Evolutionary conservation across 1,140 invertebrate species (phyloP).

Genomic region (Manduca sexta): DNA sequence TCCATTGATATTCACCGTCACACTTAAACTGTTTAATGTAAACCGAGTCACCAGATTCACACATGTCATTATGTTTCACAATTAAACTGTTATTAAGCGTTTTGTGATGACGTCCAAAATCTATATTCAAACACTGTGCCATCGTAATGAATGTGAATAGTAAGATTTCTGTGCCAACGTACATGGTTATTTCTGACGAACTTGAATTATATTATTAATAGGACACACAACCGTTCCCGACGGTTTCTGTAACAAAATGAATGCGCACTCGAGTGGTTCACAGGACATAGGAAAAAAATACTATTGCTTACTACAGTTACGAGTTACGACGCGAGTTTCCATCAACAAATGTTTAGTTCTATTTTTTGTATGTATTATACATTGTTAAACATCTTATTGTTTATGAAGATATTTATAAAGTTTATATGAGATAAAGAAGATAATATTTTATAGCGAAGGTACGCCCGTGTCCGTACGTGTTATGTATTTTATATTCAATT

Average conservation of each 20-base stretch:
- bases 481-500: too few relatives aligned
- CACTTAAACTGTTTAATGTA: conserved; percentile 26
- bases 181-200: not conserved
- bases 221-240: conserved; percentile 38
- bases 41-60: conserved; percentile 10
- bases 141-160: not conserved
- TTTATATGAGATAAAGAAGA: too few relatives aligned
- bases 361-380: too few relatives aligned
- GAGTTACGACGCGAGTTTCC: too few relatives aligned
- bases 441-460: too few relatives aligned
- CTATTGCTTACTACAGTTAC: too few relatives aligned
- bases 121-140: not conserved
- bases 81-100: conserved; percentile 1
- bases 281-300: too few relatives aligned
- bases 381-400: too few relatives aligned
- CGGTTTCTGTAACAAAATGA: conserved; percentile 40
- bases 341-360: too few relatives aligned
- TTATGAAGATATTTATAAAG: too few relatives aligned
- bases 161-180: not conserved
- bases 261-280: not conserved
- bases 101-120: not conserved
- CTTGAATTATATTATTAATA: conserved; percentile 8
- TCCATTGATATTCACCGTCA: conserved; percentile 25
- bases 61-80: conserved; percentile 6
- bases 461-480: too few relatives aligned